Evolutionary conservation across 2,113 vertebrate species (phyloP).

Genomic region (Eulacestoma nigropectus): DNA sequence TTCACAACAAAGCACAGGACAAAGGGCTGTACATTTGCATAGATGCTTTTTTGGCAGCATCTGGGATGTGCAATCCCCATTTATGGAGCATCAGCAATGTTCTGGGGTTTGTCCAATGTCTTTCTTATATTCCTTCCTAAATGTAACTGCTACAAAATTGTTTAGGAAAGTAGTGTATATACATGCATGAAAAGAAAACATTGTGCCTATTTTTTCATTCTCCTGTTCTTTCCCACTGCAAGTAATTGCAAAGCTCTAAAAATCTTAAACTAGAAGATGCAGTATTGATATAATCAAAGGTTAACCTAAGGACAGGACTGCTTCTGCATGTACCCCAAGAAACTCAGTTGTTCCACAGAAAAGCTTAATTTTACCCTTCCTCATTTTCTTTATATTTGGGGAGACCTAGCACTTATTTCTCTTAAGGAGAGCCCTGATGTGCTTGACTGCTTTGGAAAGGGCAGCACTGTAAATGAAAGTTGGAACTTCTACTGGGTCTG

Average conservation of each 20-base stretch:
- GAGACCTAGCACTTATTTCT: background rate
- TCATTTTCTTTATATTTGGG: background rate
- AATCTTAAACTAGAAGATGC: background rate
- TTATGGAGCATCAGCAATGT: background rate
- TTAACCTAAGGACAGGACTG: background rate
- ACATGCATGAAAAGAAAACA: background rate
- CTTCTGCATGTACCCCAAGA: background rate
- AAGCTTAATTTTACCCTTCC: background rate
- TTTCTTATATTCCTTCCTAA: background rate
- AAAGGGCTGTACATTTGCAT: slow-evolving; percentile 6
- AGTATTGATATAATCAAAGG: background rate
- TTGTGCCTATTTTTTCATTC: background rate
- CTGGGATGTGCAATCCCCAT: background rate
- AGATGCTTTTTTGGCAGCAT: slow-evolving; percentile 31
- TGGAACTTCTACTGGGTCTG: background rate
- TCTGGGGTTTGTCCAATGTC: background rate
- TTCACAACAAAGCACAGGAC: background rate
- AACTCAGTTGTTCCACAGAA: background rate
- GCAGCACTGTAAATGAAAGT: background rate
- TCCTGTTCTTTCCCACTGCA: background rate
- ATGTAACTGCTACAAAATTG: background rate
- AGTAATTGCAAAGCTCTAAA: background rate
- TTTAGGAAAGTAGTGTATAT: background rate
- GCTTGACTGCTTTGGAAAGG: background rate
- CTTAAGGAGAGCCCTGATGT: background rate